Conservation (phyloP, 2,888 invertebrate species). For the Tipula vernalis region DNA sequence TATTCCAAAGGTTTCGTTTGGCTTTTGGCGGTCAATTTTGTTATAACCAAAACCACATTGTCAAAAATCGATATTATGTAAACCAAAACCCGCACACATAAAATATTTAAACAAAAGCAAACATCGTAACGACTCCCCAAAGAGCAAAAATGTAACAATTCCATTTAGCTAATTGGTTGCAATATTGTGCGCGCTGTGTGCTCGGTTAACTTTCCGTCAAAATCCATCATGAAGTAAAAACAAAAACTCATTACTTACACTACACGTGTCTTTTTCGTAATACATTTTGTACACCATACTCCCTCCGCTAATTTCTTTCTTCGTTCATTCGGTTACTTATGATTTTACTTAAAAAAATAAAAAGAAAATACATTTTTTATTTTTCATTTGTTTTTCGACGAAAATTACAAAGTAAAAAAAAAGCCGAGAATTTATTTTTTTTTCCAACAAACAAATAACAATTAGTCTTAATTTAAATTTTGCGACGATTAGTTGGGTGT, state of each 20-base stretch:
- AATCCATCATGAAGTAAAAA: background rate
- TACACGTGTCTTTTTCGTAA: background rate
- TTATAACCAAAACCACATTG: too few species aligned
- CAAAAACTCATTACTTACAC: background rate
- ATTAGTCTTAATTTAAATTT: conserved; percentile 4
- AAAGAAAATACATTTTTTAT: background rate
- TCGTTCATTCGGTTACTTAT: background rate
- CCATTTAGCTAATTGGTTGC: too few species aligned
- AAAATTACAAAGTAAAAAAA: background rate
- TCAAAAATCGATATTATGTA: too few species aligned
- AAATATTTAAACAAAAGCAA: too few species aligned
- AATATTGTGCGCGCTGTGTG: too few species aligned
- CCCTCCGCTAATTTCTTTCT: background rate
- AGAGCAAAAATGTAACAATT: too few species aligned
- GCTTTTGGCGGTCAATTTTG: too few species aligned
- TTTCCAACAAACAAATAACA: background rate
- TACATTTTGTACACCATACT: background rate
- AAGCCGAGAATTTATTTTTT: background rate
- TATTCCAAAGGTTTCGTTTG: too few species aligned
- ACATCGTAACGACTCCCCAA: too few species aligned
- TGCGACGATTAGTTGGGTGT: background rate
- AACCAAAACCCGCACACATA: too few species aligned
- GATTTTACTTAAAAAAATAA: background rate
- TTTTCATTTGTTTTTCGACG: background rate
- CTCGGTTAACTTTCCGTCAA: too few species aligned